phyloP scores from a whole-genome alignment of 2,797 vertebrate species.

The Buceros bicornis region DNA sequence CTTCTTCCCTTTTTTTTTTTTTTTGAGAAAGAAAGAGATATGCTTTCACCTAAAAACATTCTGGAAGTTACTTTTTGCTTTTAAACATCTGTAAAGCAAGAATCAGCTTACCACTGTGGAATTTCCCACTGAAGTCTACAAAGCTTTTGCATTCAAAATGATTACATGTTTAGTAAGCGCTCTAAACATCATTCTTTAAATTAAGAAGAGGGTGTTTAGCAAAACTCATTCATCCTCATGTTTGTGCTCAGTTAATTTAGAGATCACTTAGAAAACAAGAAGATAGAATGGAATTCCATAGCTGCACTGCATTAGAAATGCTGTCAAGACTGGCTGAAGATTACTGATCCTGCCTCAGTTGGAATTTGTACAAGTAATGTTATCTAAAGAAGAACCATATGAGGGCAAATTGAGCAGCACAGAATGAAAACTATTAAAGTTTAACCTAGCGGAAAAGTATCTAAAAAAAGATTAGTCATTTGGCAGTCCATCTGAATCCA shows the following conservation, averaged over 20 bases:
- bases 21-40: neutral
- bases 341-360: constrained; percentile 50
- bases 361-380: constrained; percentile 74
- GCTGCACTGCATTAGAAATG: constrained; percentile 58
- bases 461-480: neutral
- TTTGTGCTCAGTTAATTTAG: neutral
- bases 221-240: neutral
- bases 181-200: neutral
- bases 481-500: neutral
- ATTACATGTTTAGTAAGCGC: neutral
- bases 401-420: constrained; percentile 70
- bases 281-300: constrained; percentile 11
- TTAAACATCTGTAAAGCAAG: neutral
- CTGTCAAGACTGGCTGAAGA: constrained; percentile 40
- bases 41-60: neutral
- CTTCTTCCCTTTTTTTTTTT: neutral
- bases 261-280: neutral
- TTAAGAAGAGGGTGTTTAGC: neutral
- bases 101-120: neutral
- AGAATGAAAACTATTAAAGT: constrained; percentile 54
- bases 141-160: neutral
- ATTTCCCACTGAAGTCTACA: neutral
- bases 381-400: constrained; percentile 78
- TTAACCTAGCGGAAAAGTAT: constrained; percentile 51
- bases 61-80: neutral